phyloP scores from a whole-genome alignment of 2,797 vertebrate genomes.

The Sebastes vulpes region DNA sequence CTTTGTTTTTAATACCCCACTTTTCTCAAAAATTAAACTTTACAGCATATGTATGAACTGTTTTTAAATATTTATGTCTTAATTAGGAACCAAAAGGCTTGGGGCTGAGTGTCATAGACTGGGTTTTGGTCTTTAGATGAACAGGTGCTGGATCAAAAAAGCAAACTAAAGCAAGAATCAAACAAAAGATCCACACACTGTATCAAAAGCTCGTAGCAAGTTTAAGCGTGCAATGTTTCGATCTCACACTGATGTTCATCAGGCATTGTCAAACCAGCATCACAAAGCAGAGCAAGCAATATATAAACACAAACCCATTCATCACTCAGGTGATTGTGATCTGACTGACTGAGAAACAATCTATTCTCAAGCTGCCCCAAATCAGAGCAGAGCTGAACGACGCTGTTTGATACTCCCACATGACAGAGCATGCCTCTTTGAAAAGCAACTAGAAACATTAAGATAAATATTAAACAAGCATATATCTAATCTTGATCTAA shows the following conservation, averaged over 20 bases:
- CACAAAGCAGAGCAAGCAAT: background rate
- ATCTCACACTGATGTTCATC: background rate
- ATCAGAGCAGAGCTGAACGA: background rate
- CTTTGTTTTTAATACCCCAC: background rate
- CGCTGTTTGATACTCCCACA: background rate
- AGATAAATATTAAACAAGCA: background rate
- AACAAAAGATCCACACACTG: too few relatives aligned
- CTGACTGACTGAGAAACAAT: background rate
- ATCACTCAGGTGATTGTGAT: background rate
- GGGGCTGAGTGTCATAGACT: background rate
- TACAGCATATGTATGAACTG: background rate
- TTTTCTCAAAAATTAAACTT: background rate
- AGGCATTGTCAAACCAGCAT: background rate
- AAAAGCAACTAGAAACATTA: background rate
- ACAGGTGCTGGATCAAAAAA: background rate
- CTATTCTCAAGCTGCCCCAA: background rate
- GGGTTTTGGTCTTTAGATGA: too few relatives aligned
- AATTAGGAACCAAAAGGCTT: background rate
- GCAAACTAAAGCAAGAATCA: background rate
- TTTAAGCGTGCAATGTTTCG: background rate
- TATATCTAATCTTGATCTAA: background rate
- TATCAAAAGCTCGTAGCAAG: background rate
- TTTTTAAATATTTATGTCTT: background rate
- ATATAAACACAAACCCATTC: background rate
- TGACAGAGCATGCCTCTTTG: background rate